phyloP scores from a whole-genome alignment of 2,113 vertebrate genomes.

The Planiliza haematocheilus region DNA sequence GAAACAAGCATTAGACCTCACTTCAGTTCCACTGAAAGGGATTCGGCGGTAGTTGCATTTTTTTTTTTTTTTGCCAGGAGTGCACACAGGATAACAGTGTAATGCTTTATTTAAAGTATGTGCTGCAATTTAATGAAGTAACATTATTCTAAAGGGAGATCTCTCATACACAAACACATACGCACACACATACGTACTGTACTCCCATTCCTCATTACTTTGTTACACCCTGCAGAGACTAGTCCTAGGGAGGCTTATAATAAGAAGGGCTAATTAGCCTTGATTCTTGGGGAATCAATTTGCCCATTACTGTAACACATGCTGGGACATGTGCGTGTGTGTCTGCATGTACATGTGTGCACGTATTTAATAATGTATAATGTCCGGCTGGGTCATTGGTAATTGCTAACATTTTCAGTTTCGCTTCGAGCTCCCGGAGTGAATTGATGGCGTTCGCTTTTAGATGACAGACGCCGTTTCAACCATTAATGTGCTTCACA shows the following conservation, averaged over 20 bases:
- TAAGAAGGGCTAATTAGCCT: conserved; percentile 78
- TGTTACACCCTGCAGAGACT: conserved; percentile 70
- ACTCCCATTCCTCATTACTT: conserved; percentile 46
- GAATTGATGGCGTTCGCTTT: conserved; percentile 21
- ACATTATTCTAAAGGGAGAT: conserved; percentile 4
- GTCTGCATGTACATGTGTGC: too few species aligned
- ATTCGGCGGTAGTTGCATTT: too few species aligned
- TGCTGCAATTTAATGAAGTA: background rate
- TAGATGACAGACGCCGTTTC: conserved; percentile 27
- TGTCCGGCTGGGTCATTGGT: conserved; percentile 47
- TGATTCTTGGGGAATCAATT: conserved; percentile 78
- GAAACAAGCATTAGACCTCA: too few species aligned
- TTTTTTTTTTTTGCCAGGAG: too few species aligned
- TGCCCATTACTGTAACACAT: conserved; percentile 65
- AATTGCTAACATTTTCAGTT: conserved; percentile 53
- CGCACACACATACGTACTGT: background rate
- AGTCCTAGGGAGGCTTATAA: conserved; percentile 71
- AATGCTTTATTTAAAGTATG: too few species aligned
- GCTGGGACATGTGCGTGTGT: conserved; percentile 47
- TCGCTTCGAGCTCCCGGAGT: conserved; percentile 45
- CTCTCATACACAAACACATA: conserved; percentile 4
- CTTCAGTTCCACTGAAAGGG: too few species aligned
- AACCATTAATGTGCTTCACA: background rate
- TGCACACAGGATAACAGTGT: too few species aligned
- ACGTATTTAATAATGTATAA: conserved; percentile 25